These are phyloP conservation scores for Apteryx owenii DNA, from an alignment of 2,113 vertebrate genomes.

Conservation along the genomic window DNA sequence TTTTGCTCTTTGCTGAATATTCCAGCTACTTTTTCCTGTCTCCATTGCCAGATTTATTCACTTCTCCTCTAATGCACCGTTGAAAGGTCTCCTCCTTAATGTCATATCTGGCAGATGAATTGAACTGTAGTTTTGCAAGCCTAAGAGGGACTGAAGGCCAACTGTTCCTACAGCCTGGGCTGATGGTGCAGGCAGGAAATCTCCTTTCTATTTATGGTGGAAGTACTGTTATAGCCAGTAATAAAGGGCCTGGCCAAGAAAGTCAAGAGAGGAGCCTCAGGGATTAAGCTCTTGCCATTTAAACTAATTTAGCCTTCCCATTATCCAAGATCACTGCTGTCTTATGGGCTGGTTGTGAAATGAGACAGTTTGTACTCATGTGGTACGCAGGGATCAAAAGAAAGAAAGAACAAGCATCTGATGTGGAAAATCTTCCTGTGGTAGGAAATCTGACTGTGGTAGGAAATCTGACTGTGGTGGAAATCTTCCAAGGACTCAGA, in stretches of 20 bases:
- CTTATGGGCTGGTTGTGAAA: not conserved
- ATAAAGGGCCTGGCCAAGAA: not conserved
- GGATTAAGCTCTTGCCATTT: not conserved
- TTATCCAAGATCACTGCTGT: not conserved
- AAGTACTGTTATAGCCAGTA: not conserved
- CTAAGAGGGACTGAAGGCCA: not conserved
- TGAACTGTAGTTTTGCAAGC: not conserved
- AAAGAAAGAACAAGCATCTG: not conserved
- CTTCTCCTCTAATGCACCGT: not conserved
- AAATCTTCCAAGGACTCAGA: not conserved
- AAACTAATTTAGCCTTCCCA: not conserved
- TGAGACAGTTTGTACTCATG: not conserved
- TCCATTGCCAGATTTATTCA: not conserved
- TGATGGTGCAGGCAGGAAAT: not conserved
- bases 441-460: not conserved
- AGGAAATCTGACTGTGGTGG: not conserved
- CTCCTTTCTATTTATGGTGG: slow-evolving; percentile 8
- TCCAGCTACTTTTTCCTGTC: not conserved
- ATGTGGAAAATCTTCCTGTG: not conserved
- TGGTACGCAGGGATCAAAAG: not conserved
- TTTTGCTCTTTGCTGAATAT: not conserved
- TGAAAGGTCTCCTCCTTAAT: not conserved
- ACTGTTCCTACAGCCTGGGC: not conserved
- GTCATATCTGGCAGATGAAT: not conserved
- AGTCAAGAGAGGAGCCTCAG: not conserved